These are phyloP conservation scores for Caenorhabditis zanzibari DNA, from an alignment of 2,888 invertebrate genomes.

Conservation along the genomic window DNA sequence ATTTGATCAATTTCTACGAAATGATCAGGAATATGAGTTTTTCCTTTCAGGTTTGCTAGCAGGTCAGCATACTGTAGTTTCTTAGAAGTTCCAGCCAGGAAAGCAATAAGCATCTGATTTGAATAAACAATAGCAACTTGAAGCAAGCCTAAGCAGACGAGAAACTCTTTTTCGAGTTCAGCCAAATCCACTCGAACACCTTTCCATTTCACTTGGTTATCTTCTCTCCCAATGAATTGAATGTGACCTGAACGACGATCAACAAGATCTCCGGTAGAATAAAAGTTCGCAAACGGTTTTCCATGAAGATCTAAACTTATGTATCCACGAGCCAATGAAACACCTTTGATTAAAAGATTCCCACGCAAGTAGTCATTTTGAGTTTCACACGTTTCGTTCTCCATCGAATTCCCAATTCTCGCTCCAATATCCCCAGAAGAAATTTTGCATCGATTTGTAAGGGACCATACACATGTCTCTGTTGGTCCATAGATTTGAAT, in stretches of 20 bases:
- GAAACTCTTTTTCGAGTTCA: slow-evolving; percentile 62
- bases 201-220: slow-evolving; percentile 75
- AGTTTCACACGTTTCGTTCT: slow-evolving; percentile 54
- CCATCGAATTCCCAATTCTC: slow-evolving; percentile 69
- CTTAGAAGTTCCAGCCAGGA: slow-evolving; percentile 38
- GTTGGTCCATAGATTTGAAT: slow-evolving; percentile 81
- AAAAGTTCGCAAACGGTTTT: slow-evolving; percentile 24
- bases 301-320: slow-evolving; percentile 10
- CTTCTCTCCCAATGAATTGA: slow-evolving; percentile 72
- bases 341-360: slow-evolving; percentile 60
- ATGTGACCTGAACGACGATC: slow-evolving; percentile 16
- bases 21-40: slow-evolving; percentile 60
- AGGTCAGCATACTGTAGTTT: slow-evolving; percentile 9
- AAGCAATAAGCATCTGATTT: slow-evolving; percentile 67
- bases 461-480: slow-evolving; percentile 79
- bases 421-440: slow-evolving; percentile 52
- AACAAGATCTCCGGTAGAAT: slow-evolving; percentile 70
- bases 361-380: slow-evolving; percentile 46
- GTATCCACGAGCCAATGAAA: slow-evolving; percentile 70
- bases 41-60: slow-evolving; percentile 7
- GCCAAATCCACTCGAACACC: slow-evolving; percentile 67
- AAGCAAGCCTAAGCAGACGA: slow-evolving; percentile 37
- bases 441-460: slow-evolving; percentile 66
- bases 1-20: slow-evolving; percentile 69
- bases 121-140: slow-evolving; percentile 50